Evolutionary conservation across 2,797 vertebrate genomes (phyloP).

Genomic region (Pelodytes ibericus): DNA sequence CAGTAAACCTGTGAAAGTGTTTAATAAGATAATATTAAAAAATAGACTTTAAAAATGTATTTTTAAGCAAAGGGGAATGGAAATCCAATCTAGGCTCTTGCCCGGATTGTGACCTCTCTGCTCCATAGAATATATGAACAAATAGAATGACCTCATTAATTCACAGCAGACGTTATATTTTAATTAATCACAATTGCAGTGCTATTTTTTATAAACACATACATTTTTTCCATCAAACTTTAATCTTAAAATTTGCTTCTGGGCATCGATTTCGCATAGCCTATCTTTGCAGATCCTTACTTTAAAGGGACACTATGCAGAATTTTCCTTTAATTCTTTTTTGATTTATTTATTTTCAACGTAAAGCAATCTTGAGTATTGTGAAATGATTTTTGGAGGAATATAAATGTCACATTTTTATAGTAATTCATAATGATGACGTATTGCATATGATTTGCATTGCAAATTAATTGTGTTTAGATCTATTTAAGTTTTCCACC

Average conservation of each 20-base stretch:
- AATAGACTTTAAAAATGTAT: slow-evolving; percentile 49
- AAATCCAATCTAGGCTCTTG: slow-evolving; percentile 35
- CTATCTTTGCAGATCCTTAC: neutral
- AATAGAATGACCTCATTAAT: slow-evolving; percentile 45
- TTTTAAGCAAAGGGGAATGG: slow-evolving; percentile 47
- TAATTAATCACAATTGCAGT: neutral
- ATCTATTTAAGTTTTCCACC: no score
- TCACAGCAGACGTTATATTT: slow-evolving; percentile 35
- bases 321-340: no score
- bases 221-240: neutral
- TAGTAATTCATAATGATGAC: no score
- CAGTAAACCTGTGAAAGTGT: slow-evolving; percentile 50
- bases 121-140: slow-evolving; percentile 39
- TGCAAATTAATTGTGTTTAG: no score
- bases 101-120: slow-evolving; percentile 39
- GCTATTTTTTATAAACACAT: neutral
- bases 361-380: no score
- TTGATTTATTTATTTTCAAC: no score
- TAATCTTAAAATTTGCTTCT: neutral
- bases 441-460: no score
- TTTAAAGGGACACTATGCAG: no score
- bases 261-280: neutral
- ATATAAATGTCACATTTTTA: no score
- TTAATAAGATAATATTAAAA: slow-evolving; percentile 55
- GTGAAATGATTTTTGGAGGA: no score